Evolutionary conservation across 2,797 vertebrate genomes (phyloP).

Genomic region (Chiropotes sagulatus): DNA sequence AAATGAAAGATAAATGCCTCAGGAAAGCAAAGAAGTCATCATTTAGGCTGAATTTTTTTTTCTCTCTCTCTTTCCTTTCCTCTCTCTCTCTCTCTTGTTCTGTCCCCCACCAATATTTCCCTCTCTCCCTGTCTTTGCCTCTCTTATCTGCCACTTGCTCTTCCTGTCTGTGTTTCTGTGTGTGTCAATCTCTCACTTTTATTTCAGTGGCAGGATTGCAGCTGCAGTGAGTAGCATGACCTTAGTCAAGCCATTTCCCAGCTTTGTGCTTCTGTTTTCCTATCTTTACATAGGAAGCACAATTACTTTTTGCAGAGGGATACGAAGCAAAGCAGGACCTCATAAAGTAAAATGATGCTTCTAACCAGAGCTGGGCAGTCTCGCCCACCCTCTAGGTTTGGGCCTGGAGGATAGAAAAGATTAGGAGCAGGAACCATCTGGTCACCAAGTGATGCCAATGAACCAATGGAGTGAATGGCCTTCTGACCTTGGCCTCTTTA

Average conservation of each 20-base stretch:
- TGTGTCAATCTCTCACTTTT: not conserved
- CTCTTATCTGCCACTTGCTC: not conserved
- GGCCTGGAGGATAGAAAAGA: not conserved
- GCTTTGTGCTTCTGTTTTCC: not conserved
- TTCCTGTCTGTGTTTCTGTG: not conserved
- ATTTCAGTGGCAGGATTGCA: not conserved
- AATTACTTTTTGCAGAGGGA: not conserved
- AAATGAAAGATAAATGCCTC: conserved; percentile 83
- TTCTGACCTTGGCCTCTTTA: conserved; percentile 51
- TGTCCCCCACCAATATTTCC: not conserved
- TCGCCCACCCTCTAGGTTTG: not conserved
- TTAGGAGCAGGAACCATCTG: not conserved
- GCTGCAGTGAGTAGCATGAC: not conserved
- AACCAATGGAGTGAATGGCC: not conserved
- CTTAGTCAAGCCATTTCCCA: conserved; percentile 41
- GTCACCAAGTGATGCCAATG: not conserved
- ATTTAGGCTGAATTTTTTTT: not conserved
- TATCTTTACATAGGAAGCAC: not conserved
- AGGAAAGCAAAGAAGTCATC: conserved; percentile 74
- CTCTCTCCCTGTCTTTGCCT: not conserved
- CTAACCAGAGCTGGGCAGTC: not conserved
- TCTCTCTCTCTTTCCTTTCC: not conserved
- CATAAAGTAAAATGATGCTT: conserved; percentile 28
- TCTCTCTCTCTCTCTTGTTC: not conserved
- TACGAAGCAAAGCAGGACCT: not conserved